Conservation (phyloP, 2,113 vertebrate species). For the Mobula hypostoma region DNA sequence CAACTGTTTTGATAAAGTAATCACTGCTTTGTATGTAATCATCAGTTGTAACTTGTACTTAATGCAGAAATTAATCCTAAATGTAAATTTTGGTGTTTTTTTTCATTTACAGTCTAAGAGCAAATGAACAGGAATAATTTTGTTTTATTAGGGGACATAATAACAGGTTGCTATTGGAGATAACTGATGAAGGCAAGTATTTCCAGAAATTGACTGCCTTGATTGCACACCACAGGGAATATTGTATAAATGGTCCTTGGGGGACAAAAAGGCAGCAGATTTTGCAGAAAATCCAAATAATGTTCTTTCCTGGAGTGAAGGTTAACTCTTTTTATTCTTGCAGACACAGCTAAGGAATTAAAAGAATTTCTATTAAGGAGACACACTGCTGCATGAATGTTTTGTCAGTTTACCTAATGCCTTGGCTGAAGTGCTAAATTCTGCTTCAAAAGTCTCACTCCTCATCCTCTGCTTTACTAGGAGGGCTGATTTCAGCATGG, state of each 20-base stretch:
- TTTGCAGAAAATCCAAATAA: background rate
- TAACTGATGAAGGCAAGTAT: background rate
- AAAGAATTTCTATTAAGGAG: background rate
- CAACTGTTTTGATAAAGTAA: background rate
- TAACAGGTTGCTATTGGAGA: background rate
- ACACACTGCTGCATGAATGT: background rate
- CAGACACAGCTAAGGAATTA: background rate
- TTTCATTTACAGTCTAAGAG: background rate
- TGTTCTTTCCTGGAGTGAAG: background rate
- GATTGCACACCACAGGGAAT: background rate
- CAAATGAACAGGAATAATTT: background rate
- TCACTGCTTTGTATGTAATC: background rate
- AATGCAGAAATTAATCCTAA: background rate
- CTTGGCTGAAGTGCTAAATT: background rate
- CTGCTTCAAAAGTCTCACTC: background rate
- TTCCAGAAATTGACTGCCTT: background rate
- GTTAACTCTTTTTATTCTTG: background rate
- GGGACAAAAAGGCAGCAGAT: background rate
- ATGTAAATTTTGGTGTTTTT: background rate
- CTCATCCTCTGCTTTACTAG: background rate
- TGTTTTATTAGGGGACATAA: background rate
- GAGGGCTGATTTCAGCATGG: background rate
- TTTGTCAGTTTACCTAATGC: background rate
- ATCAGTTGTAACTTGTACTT: background rate
- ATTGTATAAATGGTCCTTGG: background rate